phyloP scores from a whole-genome alignment of 2,888 invertebrate genomes.

The Drosophila prolongata region DNA sequence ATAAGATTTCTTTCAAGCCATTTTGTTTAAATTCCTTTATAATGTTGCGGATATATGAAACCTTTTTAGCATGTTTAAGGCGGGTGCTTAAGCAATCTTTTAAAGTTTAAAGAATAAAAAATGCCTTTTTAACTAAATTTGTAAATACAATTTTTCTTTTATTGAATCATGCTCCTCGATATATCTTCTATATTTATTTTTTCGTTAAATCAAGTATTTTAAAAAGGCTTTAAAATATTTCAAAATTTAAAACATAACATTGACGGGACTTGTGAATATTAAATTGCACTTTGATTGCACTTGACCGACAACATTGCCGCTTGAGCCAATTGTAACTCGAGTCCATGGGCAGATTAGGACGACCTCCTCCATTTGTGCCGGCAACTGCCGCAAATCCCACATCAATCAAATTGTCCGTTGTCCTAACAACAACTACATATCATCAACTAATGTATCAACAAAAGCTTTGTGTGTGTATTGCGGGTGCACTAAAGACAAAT shows the following conservation, averaged over 20 bases:
- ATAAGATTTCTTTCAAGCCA: too few species aligned
- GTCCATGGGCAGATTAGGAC: background rate
- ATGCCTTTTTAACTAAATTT: background rate
- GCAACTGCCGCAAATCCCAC: constrained; percentile 81
- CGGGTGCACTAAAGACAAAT: constrained; percentile 44
- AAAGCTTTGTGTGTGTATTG: constrained; percentile 9
- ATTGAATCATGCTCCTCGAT: too few species aligned
- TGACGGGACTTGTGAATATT: too few species aligned
- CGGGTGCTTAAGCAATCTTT: background rate
- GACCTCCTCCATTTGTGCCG: constrained; percentile 23
- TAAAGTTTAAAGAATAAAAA: background rate
- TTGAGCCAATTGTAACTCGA: background rate
- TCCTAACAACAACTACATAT: constrained; percentile 32
- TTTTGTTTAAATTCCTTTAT: too few species aligned
- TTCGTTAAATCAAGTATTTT: too few species aligned
- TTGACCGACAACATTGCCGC: background rate
- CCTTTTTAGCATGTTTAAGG: too few species aligned
- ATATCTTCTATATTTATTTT: too few species aligned
- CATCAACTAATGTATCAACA: constrained; percentile 32
- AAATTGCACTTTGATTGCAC: background rate
- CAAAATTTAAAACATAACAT: too few species aligned
- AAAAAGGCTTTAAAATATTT: too few species aligned
- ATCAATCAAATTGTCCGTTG: constrained; percentile 71
- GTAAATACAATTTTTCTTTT: too few species aligned
- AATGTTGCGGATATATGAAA: too few species aligned